Evolutionary conservation across 2,113 vertebrate species (phyloP).

Genomic region (Xiphorhynchus elegans): DNA sequence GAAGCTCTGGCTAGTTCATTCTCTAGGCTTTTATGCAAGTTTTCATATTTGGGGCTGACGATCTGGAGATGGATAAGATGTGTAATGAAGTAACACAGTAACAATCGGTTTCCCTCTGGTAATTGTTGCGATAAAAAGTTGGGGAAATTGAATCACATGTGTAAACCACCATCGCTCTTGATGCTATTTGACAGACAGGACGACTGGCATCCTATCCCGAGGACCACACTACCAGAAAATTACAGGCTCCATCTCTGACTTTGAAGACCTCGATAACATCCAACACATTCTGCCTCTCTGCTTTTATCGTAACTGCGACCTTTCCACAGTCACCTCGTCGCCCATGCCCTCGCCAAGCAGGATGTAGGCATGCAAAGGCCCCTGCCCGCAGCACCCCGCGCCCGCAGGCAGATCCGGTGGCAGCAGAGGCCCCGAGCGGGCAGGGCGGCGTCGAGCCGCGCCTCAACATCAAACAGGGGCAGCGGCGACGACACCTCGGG

Average conservation of each 20-base stretch:
- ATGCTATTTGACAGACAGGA: neutral
- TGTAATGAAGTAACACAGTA: neutral
- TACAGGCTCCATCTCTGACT: neutral
- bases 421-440: neutral
- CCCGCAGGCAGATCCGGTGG: neutral
- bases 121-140: neutral
- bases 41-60: neutral
- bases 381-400: neutral
- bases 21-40: neutral
- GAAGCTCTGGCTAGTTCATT: conserved; percentile 5
- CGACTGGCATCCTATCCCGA: neutral
- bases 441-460: neutral
- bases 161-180: neutral
- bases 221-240: neutral
- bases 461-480: conserved; percentile 5
- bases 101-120: neutral
- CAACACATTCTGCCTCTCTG: neutral
- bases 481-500: neutral
- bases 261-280: conserved; percentile 24
- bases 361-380: conserved; percentile 10
- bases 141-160: neutral
- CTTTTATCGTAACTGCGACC: neutral
- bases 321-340: neutral
- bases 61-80: neutral
- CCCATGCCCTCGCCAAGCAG: neutral